Evolutionary conservation across 92 coral and sea anemone species (phyloP).

Genomic region (Blastomussa wellsi): DNA sequence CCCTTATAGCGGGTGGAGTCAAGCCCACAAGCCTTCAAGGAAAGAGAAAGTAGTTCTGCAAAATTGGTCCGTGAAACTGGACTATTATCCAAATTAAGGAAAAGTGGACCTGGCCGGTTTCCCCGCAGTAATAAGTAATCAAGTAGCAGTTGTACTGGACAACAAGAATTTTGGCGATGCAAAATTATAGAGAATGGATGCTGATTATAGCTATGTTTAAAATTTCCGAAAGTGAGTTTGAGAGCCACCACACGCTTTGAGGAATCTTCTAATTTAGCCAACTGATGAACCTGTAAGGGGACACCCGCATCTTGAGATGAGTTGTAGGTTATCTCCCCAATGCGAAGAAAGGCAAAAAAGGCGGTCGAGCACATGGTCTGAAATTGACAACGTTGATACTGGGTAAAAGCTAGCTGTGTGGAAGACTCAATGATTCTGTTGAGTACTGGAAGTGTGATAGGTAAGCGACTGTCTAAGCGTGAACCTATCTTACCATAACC

Average conservation of each 20-base stretch:
- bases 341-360: constrained; percentile 38
- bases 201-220: constrained; percentile 42
- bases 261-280: constrained; percentile 14
- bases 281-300: constrained; percentile 36
- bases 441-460: constrained; percentile 49
- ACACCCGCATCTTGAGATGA: background rate
- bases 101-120: constrained; percentile 30
- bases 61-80: no score
- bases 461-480: constrained; percentile 40
- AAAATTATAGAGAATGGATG: constrained; percentile 42
- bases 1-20: constrained; percentile 34
- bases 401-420: background rate
- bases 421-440: constrained; percentile 15
- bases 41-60: constrained; percentile 17
- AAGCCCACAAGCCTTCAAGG: constrained; percentile 25
- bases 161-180: constrained; percentile 13
- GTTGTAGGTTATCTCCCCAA: constrained; percentile 40
- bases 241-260: constrained; percentile 23
- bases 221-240: constrained; percentile 18
- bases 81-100: background rate
- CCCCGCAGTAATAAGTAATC: constrained; percentile 27
- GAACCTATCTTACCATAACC: constrained; percentile 53
- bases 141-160: constrained; percentile 23
- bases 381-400: constrained; percentile 25
- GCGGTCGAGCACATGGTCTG: constrained; percentile 49